Evolutionary conservation across 2,888 invertebrate species (phyloP).

Genomic region (Pristionchus maxplancki): DNA sequence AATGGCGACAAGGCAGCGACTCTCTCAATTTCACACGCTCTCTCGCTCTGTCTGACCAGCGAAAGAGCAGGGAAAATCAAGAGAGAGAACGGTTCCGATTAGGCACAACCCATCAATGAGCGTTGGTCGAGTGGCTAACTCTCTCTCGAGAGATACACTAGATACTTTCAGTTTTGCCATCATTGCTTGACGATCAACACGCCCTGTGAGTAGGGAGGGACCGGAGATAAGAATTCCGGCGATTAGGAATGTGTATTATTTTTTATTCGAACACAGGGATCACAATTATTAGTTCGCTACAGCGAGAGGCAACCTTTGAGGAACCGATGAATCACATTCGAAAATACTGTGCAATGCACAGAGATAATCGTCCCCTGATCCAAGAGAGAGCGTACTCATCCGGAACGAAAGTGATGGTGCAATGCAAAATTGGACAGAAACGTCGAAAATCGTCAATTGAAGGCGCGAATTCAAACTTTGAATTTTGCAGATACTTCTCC

Average conservation of each 20-base stretch:
- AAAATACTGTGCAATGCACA: not conserved
- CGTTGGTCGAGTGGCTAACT: not conserved
- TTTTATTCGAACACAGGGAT: not conserved
- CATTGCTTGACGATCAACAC: not conserved
- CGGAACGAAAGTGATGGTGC: not conserved
- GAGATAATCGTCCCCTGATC: conserved; percentile 10
- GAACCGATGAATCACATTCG: not conserved
- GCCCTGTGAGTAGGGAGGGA: not conserved
- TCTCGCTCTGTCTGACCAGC: not conserved
- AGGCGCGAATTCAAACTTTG: conserved; percentile 30
- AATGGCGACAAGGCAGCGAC: not conserved
- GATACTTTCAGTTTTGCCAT: conserved; percentile 4
- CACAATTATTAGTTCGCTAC: not conserved
- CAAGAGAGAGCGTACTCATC: not conserved
- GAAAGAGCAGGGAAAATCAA: not conserved
- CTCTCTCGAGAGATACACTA: not conserved
- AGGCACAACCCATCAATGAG: conserved; percentile 5
- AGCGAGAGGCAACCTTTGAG: not conserved
- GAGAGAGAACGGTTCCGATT: not conserved
- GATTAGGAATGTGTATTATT: not conserved
- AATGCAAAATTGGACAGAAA: conserved; percentile 27
- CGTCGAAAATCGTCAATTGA: not conserved
- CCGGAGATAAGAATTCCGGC: not conserved
- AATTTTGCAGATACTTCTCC: conserved; percentile 69
- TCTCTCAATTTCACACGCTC: not conserved